Evolutionary conservation across 2,888 invertebrate species (phyloP), one percentile per base, ranked within the genome.

Genomic region (Eulithis prunata): DNA sequence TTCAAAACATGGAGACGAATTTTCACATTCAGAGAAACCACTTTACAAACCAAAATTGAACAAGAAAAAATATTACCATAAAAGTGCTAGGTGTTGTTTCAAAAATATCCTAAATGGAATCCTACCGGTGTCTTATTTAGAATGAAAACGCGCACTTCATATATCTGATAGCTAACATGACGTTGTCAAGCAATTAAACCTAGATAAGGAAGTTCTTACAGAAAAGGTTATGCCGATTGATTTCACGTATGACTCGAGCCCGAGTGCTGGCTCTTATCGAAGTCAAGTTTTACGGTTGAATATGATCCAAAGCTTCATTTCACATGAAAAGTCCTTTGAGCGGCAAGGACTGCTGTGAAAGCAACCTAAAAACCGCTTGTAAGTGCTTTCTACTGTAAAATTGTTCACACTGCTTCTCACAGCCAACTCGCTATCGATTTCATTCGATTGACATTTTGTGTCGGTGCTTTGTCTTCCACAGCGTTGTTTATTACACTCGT

Each of bases 401-500:
- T 64, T 65, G 62, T 71, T 70, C 68, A 64, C 67, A 71, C 53
- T 71, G 65, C 68, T 66, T 71, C 67, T 71, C 63, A 38, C 38
- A 38, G 62, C 58, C 60, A 55, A 45, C 65, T 64, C 46, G 68
- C 58, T 71, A 71, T 72, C 71, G 71, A 74, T 72, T 71, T 64
- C 62, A 71, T 68, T 62, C 66, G 71, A 72, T 71, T 74, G 73
- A 74, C 71, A 64, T 63, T 69, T 64, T 43, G 55, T 66, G 71
- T 71, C 55, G 70, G 66, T 55, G 68, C 66, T 66, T 61, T 69
- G 64, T 71, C 69, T 68, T 64, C 67, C 57, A 64, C 65, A 70
- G 58, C 64, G 68, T 71, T 68, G 66, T 74, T 73, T 72, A 74
- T 72, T 71, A 73, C 69, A 70, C 69, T 71, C 71, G 70, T 69